A percentile compares a stretch with the other conserved stretches of the same genome.
These are phyloP conservation scores for Musca domestica DNA, from an alignment of 1,140 invertebrate genomes.

Conservation along the genomic window DNA sequence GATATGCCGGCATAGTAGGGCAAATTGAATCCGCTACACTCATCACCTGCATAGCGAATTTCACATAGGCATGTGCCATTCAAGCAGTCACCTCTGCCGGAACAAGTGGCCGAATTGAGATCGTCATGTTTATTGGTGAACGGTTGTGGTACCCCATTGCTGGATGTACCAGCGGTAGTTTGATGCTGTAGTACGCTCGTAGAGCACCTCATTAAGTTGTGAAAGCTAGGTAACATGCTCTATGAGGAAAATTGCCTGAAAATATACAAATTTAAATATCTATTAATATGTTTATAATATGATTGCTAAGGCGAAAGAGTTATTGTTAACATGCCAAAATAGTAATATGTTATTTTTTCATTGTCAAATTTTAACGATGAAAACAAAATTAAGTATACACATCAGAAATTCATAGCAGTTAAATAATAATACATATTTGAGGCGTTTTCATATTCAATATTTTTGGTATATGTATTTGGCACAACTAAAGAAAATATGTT, in stretches of 20 bases:
- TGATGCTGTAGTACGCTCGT: constrained; percentile 47
- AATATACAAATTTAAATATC: too few species aligned
- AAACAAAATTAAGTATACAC: too few species aligned
- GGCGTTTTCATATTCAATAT: too few species aligned
- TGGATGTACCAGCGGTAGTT: not conserved
- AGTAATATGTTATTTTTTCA: too few species aligned
- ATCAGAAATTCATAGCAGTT: too few species aligned
- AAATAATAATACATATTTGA: too few species aligned
- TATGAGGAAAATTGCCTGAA: constrained; percentile 40
- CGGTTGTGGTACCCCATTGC: not conserved
- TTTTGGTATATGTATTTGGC: too few species aligned
- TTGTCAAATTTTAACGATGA: too few species aligned
- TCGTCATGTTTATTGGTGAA: constrained; percentile 23
- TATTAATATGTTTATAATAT: too few species aligned
- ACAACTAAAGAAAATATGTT: too few species aligned
- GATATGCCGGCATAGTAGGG: constrained; percentile 69
- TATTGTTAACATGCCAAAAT: too few species aligned
- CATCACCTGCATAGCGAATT: constrained; percentile 67
- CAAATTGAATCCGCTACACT: constrained; percentile 63
- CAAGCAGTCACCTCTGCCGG: constrained; percentile 84
- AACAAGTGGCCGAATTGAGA: constrained; percentile 45
- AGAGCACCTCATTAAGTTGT: constrained; percentile 53
- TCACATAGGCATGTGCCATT: constrained; percentile 89
- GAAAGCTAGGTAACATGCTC: constrained; percentile 51
- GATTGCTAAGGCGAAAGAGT: too few species aligned